phyloP scores from a whole-genome alignment of 1,140 invertebrate species.

The Anthonomus grandis region DNA sequence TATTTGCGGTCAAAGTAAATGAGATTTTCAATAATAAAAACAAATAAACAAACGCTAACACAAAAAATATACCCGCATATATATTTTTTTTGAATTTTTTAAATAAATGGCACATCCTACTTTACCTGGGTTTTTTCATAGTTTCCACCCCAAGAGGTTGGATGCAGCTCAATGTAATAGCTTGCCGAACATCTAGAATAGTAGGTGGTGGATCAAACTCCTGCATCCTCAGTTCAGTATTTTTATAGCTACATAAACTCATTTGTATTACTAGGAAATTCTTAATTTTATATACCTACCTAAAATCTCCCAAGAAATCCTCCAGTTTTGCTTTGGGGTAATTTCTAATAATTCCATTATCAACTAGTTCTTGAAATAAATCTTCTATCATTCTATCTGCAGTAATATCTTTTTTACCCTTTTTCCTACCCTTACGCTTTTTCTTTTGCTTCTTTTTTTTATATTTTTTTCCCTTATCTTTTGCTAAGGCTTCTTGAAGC shows the following conservation, averaged over 20 bases:
- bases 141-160: conserved; percentile 69
- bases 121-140: conserved; percentile 59
- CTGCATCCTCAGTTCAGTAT: conserved; percentile 35
- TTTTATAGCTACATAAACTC: conserved; percentile 35
- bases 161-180: conserved; percentile 72
- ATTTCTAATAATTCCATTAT: conserved; percentile 68
- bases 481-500: conserved; percentile 52
- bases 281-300: conserved; percentile 60
- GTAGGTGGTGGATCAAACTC: conserved; percentile 54
- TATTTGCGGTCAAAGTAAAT: no score
- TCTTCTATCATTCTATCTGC: conserved; percentile 71
- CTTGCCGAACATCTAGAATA: conserved; percentile 66
- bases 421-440: conserved; percentile 61
- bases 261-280: conserved; percentile 5
- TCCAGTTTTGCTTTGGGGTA: conserved; percentile 60
- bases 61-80: not conserved
- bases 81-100: not conserved
- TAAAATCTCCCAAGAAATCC: conserved; percentile 70
- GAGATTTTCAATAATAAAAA: no score
- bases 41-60: no score
- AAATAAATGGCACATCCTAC: not conserved
- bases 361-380: conserved; percentile 74
- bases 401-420: conserved; percentile 72
- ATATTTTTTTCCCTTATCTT: conserved; percentile 58
- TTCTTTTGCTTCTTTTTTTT: conserved; percentile 59